Base-by-base conservation (phyloP, 2,113 vertebrate genomes). In the Coryphaenoides rupestris region DNA sequence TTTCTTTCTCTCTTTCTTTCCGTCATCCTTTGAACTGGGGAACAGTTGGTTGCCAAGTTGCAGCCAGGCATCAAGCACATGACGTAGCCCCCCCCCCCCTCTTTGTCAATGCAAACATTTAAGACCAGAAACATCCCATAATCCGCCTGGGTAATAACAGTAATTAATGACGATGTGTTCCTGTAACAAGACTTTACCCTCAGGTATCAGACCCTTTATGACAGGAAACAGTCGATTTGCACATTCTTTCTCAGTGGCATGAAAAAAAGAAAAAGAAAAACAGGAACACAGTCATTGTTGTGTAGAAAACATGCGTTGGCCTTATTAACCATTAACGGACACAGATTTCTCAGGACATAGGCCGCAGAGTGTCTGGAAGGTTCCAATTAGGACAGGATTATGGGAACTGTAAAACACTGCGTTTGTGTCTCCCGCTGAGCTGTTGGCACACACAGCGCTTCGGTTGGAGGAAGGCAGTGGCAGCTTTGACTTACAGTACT, bases 151-250 rank as follows among this genome's bases (percentile, higher is more conserved):
- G 62, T 84, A 59, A 83, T 81, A 72, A 66, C 76, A 75, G 74
- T 71, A 62, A 86, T 82, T 83, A 86, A 86, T 79, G 81, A 68
- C 69, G 55, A 74, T 78, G 58, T 65, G 67, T 74, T 76, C 74
- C 70, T 84, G 73, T 88, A 83, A 86, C 60, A 76, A 90, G 82
- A 63, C 69, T 68, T 66, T 26, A 0, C 78, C 81, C 81, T n/a
- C 23, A 17, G 84, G 79, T 77, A 65, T 70, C 69, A 69, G 72
- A 73, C 54, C 62, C 26, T 88, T 90, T 83, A 86, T 81, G 66
- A 74, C 88, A 85, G 89, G 89, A 91, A 89, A 82, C 64, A 24
- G 70, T 75, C 73, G 70, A 82, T 83, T 86, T 7, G 58, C 63
- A 68, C 68, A 72, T 76, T 84, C 79, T 82, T 84, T 70, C 64